Base-by-base conservation (phyloP, 2,797 vertebrate genomes). In the Smutsia temminckii region DNA sequence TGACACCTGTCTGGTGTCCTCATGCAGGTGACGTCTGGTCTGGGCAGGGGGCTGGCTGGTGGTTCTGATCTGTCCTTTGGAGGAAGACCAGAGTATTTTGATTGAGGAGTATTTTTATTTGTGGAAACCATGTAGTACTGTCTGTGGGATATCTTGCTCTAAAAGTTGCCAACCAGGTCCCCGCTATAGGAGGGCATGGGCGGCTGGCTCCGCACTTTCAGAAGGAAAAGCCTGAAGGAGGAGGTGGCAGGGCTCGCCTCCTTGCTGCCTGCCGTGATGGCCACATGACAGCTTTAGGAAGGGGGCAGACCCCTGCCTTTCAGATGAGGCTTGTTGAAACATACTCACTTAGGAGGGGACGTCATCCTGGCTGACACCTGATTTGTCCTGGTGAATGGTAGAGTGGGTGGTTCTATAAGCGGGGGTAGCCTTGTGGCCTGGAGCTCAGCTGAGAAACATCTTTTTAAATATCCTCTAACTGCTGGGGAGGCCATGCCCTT, bases 401-500 rank as follows among this genome's bases (percentile, higher is more conserved):
- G 14, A 11, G 8, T 0, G 46, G 87, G 71, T 21, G 3, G 46
- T 29, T n/a, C 21, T 0, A 0, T 10, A n/a, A n/a, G 74, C 4
- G 6, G 20, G 53, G 89, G 79, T 32, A 16, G 77, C 93, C 75
- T 63, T 32, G 94, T 18, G 68, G 80, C 63, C 23, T 6, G 57
- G 75, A 37, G 68, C 85, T 34, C 0, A 18, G 72, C 87, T 74
- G 87, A 88, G 51, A 68, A 69, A 34, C 63, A 11, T 81, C 94
- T 85, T 64, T 72, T 80, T 89, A 77, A 93, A 55, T 92, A 74
- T 61, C 53, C 16, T 25, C 69, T 72, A 63, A 55, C 37, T 51
- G 80, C 94, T 12, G 91, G 91, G 96, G 95, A 86, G 93, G 93
- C 40, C 2, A 5, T 13, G 93, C 96, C 96, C 96, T 96, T 51